These are phyloP conservation scores for Phymanthus crucifer DNA, from an alignment of 92 coral and sea anemone genomes.

Conservation along the genomic window DNA sequence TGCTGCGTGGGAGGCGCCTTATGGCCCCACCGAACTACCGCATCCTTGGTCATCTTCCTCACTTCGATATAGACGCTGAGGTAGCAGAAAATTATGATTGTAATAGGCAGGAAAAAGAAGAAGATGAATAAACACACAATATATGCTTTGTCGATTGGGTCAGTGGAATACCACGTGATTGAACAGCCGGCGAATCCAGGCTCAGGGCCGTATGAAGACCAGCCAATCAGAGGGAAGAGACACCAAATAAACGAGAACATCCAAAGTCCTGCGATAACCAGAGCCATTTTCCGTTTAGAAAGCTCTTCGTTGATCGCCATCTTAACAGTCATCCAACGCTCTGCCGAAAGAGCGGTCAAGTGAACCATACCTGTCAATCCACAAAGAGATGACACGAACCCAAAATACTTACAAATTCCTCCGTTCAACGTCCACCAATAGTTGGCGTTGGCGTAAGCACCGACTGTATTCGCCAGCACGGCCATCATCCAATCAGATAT, in stretches of 20 bases:
- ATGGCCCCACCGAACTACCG: constrained; percentile 56
- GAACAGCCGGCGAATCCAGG: constrained; percentile 69
- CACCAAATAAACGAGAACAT: constrained; percentile 51
- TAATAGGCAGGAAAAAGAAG: constrained; percentile 64
- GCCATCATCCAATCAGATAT: constrained; percentile 66
- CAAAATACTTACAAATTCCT: constrained; percentile 53
- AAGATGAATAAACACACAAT: constrained; percentile 50
- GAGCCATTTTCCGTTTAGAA: constrained; percentile 16
- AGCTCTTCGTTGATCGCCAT: neutral
- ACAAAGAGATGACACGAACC: constrained; percentile 51
- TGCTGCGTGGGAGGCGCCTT: constrained; percentile 43
- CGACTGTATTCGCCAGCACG: constrained; percentile 45
- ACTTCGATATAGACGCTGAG: constrained; percentile 41
- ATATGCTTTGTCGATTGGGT: constrained; percentile 35
- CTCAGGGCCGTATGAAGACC: constrained; percentile 74
- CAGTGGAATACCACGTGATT: constrained; percentile 59
- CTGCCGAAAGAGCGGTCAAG: constrained; percentile 60
- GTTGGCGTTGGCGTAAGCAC: constrained; percentile 48
- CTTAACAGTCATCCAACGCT: constrained; percentile 39
- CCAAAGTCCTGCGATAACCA: constrained; percentile 51
- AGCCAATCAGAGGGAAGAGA: constrained; percentile 66
- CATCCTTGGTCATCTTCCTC: constrained; percentile 41
- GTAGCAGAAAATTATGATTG: constrained; percentile 42
- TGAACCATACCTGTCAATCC: constrained; percentile 67
- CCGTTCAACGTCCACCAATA: constrained; percentile 50